Conservation (phyloP, 2,113 vertebrate species). For the Lota lota region DNA sequence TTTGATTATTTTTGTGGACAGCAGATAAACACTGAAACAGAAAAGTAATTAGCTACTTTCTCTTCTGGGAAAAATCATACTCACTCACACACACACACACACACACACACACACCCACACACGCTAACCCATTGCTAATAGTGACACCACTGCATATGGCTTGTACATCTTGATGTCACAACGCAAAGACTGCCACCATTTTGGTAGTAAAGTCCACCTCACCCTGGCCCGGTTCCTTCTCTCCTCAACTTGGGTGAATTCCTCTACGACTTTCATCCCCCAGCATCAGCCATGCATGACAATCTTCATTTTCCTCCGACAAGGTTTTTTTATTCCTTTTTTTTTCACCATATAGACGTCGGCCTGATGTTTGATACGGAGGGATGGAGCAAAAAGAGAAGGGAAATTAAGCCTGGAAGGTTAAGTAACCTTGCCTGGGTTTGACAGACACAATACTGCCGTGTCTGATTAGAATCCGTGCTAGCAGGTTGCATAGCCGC, state of each 20-base stretch:
- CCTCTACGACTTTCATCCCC: conserved; percentile 68
- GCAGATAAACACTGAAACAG: too few species aligned
- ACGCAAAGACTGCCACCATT: too few species aligned
- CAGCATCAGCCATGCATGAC: conserved; percentile 64
- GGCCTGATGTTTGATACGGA: conserved; percentile 68
- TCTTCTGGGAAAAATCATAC: too few species aligned
- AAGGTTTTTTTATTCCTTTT: background rate
- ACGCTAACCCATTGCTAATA: too few species aligned
- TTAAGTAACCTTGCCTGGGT: conserved; percentile 71
- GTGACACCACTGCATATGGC: too few species aligned
- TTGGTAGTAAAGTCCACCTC: conserved; percentile 30
- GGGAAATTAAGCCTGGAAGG: conserved; percentile 72
- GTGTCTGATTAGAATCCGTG: conserved; percentile 67
- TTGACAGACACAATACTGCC: conserved; percentile 69
- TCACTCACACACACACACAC: too few species aligned
- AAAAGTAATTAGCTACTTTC: too few species aligned
- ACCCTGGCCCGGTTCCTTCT: conserved; percentile 66
- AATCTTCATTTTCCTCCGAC: conserved; percentile 66
- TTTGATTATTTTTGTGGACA: too few species aligned
- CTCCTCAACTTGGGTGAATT: conserved; percentile 63
- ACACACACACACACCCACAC: too few species aligned
- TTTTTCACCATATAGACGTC: conserved; percentile 43
- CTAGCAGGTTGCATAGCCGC: conserved; percentile 48
- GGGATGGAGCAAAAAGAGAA: conserved; percentile 66
- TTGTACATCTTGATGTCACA: too few species aligned